Percentiles rank a stretch among this genome's conserved stretches.
These are phyloP conservation scores for Pseudorasbora parva DNA, from an alignment of 2,113 vertebrate species.

Conservation along the genomic window DNA sequence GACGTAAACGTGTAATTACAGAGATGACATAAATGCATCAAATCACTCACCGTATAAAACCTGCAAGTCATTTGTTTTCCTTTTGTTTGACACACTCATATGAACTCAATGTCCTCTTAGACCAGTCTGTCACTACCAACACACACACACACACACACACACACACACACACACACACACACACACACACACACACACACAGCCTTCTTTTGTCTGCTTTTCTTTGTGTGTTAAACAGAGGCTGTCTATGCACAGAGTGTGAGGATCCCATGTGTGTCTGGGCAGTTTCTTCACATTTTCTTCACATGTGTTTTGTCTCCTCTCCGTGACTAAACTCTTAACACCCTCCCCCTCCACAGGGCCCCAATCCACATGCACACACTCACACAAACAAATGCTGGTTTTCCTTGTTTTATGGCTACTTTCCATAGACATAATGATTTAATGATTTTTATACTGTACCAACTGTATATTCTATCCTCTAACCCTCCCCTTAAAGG, in stretches of 20 bases:
- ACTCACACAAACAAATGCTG: neutral
- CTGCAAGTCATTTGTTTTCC: neutral
- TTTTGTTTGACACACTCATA: neutral
- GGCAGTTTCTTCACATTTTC: constrained; percentile 11
- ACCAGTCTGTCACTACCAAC: constrained; percentile 5
- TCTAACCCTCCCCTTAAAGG: too few species aligned
- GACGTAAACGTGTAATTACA: too few species aligned
- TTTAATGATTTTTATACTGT: too few species aligned
- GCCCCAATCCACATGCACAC: neutral
- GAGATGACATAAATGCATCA: too few species aligned
- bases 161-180: constrained; percentile 8
- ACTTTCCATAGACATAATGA: too few species aligned
- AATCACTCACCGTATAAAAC: neutral
- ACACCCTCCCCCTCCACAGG: constrained; percentile 22
- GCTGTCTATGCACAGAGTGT: constrained; percentile 1
- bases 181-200: neutral
- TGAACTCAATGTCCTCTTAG: neutral
- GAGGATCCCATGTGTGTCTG: constrained; percentile 3
- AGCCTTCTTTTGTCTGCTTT: neutral
- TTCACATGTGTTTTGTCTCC: constrained; percentile 22
- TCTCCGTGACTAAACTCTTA: constrained; percentile 41
- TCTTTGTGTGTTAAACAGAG: constrained; percentile 14
- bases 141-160: neutral
- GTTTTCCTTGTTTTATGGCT: too few species aligned
- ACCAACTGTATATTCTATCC: too few species aligned